Conservation (phyloP, 2,113 vertebrate species). For the Sturnira hondurensis region DNA sequence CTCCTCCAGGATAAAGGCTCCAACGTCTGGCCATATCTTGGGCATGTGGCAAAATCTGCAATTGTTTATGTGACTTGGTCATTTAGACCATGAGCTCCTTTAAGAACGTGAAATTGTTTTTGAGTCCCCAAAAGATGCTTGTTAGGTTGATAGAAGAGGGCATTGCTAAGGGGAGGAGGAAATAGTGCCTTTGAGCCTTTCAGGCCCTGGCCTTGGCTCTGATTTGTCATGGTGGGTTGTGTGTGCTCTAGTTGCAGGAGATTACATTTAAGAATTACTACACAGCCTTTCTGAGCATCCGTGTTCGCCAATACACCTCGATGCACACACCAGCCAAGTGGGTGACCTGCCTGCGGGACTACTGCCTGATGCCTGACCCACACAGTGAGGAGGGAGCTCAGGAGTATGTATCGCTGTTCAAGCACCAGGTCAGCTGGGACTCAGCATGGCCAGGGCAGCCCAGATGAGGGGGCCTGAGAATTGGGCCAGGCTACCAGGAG, state of each 20-base stretch:
- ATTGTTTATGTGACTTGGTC: background rate
- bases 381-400: conserved; percentile 92
- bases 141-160: background rate
- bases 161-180: background rate
- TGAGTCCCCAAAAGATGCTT: background rate
- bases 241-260: conserved; percentile 83
- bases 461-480: background rate
- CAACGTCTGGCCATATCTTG: background rate
- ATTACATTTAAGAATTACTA: conserved; percentile 95
- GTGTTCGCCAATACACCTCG: conserved; percentile 80
- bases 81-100: background rate
- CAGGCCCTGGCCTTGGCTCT: background rate
- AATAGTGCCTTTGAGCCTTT: background rate
- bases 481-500: background rate
- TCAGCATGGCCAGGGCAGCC: background rate
- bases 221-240: background rate
- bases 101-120: background rate
- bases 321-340: conserved; percentile 79
- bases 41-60: background rate
- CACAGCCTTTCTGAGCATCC: conserved; percentile 90
- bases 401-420: conserved; percentile 88
- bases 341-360: conserved; percentile 87
- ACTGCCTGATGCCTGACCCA: conserved; percentile 90
- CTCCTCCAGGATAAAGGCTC: background rate
- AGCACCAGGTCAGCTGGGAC: conserved; percentile 84